phyloP scores from a whole-genome alignment of 2,888 invertebrate genomes.

The Melinaea menophilus region DNA sequence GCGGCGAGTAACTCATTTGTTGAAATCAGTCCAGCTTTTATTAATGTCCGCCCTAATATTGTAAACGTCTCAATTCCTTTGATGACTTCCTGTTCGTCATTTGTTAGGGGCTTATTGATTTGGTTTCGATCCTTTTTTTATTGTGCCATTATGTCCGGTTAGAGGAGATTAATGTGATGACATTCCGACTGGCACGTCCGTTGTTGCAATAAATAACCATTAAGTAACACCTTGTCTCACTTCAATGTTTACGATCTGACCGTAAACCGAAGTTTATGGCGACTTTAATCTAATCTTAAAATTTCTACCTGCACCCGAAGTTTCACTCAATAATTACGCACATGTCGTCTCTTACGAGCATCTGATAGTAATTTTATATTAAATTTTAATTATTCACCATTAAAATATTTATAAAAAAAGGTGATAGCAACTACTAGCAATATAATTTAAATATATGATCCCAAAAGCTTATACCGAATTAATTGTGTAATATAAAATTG shows the following conservation, averaged over 20 bases:
- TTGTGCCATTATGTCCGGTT: slow-evolving; percentile 52
- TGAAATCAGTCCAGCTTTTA: slow-evolving; percentile 59
- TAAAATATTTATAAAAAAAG: background rate
- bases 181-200: slow-evolving; percentile 53
- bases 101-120: slow-evolving; percentile 47
- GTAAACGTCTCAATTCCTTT: slow-evolving; percentile 69
- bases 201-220: slow-evolving; percentile 73
- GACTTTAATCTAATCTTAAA: slow-evolving; percentile 61
- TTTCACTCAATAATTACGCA: slow-evolving; percentile 39
- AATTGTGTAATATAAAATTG: slow-evolving; percentile 47
- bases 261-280: slow-evolving; percentile 51
- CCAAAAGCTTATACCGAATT: background rate
- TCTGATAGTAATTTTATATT: slow-evolving; percentile 8
- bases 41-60: slow-evolving; percentile 58
- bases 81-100: slow-evolving; percentile 64
- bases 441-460: slow-evolving; percentile 16
- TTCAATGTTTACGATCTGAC: slow-evolving; percentile 57
- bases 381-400: slow-evolving; percentile 9
- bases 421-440: slow-evolving; percentile 39
- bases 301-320: slow-evolving; percentile 59
- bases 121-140: slow-evolving; percentile 49
- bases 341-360: background rate
- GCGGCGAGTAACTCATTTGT: slow-evolving; percentile 60
- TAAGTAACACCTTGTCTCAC: slow-evolving; percentile 71
- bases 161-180: slow-evolving; percentile 67